Evolutionary conservation across 2,797 vertebrate genomes (phyloP).

Genomic region (Gymnodraco acuticeps): DNA sequence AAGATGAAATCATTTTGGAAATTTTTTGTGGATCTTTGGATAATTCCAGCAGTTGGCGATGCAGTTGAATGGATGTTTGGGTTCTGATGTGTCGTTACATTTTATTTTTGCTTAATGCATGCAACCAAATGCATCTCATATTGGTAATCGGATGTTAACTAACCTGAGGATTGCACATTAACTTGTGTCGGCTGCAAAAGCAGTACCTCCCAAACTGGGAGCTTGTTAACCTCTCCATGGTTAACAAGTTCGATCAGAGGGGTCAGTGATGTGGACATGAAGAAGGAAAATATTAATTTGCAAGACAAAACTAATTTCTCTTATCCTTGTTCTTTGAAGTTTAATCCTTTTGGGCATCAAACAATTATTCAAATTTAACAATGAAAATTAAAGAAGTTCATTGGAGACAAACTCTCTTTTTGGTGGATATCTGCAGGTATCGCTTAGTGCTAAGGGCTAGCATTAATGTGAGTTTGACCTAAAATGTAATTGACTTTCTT

Average conservation of each 20-base stretch:
- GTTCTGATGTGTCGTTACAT: background rate
- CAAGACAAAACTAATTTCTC: background rate
- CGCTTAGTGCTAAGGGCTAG: background rate
- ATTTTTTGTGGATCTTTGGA: constrained; percentile 19
- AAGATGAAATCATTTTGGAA: constrained; percentile 17
- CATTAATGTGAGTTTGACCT: background rate
- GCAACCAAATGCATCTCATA: constrained; percentile 5
- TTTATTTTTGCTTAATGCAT: constrained; percentile 1
- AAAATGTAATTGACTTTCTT: background rate
- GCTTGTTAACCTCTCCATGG: background rate
- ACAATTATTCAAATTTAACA: background rate
- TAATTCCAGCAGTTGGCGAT: constrained; percentile 36
- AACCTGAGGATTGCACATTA: background rate
- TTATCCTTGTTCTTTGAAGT: background rate
- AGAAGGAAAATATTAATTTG: background rate
- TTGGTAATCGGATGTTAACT: background rate
- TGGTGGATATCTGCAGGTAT: background rate
- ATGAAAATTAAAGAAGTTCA: background rate
- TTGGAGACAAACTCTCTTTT: background rate
- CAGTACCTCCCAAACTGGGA: background rate
- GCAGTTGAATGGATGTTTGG: constrained; percentile 24
- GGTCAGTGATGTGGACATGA: background rate
- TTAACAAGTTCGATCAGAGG: background rate
- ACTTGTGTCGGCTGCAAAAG: background rate
- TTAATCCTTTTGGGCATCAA: background rate